Evolutionary conservation across 2,888 invertebrate genomes (phyloP), one percentile per base, ranked within the genome.

Genomic region (Aelia acuminata): DNA sequence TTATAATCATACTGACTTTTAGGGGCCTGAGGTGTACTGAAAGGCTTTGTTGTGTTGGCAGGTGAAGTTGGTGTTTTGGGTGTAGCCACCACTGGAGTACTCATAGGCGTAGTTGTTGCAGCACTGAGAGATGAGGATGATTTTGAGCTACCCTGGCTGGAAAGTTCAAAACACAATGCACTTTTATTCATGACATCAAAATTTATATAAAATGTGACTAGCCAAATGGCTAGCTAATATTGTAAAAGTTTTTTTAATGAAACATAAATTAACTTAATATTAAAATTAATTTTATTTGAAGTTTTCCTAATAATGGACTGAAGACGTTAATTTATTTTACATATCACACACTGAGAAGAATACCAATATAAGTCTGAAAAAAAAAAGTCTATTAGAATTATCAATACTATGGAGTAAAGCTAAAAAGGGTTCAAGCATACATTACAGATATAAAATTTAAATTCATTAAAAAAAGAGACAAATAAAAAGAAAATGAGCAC

Each of bases 1-100:
- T 0, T 48, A 88, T 15, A 35, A 49, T n/a, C 3, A 26, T 31
- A 47, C 89, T 86, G 92, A 90, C 92, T 92, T n/a, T 92, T 92
- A n/a, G 90, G 88, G 92, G 89, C 89, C 85, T 63, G 84, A 15
- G 89, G 89, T 53, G 89, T 88, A 39, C 89, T 47, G 8, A 87
- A 87, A 18, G 89, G 89, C 80, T 88, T 88, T 20, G 89, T 70
- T 8, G 89, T 80, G 31, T 85, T 89, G 20, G 89, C 89, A 31
- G 89, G 89, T 31, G 89, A 89, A 31, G 89, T 91, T 20, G 92
- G 92, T 39, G 90, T 88, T 39, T 90, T 89, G 5, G 92, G 92
- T 22, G 90, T 80, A 18, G 89, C 50, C 13, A 87, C 48, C 35
- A 85, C 70, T 15, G 90, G 80, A 10, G 89, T 49, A 86, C 89